phyloP scores from a whole-genome alignment of 2,113 vertebrate species.

The Callipepla californica region DNA sequence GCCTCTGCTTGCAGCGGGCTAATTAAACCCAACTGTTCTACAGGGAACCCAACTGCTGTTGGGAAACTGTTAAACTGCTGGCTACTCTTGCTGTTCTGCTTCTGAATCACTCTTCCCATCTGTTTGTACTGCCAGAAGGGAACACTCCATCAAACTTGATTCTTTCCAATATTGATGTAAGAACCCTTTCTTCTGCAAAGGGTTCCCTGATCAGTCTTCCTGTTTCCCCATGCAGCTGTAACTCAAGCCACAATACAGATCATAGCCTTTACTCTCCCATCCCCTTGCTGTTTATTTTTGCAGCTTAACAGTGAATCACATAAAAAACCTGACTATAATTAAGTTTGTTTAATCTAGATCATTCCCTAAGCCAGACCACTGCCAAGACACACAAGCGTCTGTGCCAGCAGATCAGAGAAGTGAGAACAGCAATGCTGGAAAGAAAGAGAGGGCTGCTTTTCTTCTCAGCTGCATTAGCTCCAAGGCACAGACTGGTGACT shows the following conservation, averaged over 20 bases:
- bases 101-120: neutral
- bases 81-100: neutral
- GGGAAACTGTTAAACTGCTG: neutral
- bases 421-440: neutral
- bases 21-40: neutral
- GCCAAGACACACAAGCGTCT: neutral
- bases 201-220: neutral
- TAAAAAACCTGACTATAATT: neutral
- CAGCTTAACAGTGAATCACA: neutral
- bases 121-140: neutral
- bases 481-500: neutral
- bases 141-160: neutral
- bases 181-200: slow-evolving; percentile 9
- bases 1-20: neutral
- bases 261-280: neutral
- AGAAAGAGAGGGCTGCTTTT: neutral
- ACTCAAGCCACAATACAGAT: neutral
- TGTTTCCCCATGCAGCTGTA: neutral
- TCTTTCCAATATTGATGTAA: neutral
- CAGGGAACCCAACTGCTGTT: neutral
- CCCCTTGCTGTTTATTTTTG: neutral
- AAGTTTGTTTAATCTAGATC: neutral
- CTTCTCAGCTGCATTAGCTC: neutral
- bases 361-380: neutral
- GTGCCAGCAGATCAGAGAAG: neutral